A percentile compares a stretch with the other conserved stretches of the same genome.
Evolutionary conservation across 2,888 invertebrate genomes (phyloP).

Genomic region (Amorpha juglandis): DNA sequence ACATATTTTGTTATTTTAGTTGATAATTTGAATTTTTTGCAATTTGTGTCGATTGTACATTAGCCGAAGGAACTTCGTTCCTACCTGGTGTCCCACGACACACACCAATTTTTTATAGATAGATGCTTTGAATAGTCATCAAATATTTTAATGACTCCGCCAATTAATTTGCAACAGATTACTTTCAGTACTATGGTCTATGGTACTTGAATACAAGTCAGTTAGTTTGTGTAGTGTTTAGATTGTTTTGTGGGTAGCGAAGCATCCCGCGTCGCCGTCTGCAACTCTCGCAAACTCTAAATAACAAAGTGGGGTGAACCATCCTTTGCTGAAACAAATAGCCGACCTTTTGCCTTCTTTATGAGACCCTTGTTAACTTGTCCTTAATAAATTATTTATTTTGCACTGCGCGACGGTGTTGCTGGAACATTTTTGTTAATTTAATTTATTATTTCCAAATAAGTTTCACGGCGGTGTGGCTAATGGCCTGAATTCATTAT

Average conservation of each 20-base stretch:
- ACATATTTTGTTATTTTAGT: no score
- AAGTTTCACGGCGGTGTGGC: conserved; percentile 52
- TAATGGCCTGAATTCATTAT: conserved; percentile 51
- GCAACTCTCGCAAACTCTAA: conserved; percentile 71
- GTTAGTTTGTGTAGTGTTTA: conserved; percentile 43
- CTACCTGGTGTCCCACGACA: no score
- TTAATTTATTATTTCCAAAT: conserved; percentile 72
- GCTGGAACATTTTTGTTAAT: conserved; percentile 67
- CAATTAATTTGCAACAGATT: neutral
- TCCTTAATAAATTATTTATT: conserved; percentile 84
- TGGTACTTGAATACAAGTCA: neutral
- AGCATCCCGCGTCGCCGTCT: conserved; percentile 50
- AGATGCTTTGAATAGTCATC: no score
- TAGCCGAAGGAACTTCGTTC: no score
- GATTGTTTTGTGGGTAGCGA: conserved; percentile 56
- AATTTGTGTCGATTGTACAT: no score
- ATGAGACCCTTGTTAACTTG: conserved; percentile 84
- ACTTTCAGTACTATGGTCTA: neutral
- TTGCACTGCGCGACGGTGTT: conserved; percentile 60
- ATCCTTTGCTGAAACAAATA: conserved; percentile 80
- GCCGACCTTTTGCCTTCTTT: conserved; percentile 84
- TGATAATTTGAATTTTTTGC: no score
- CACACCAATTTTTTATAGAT: no score
- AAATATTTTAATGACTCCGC: no score
- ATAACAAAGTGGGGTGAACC: conserved; percentile 77